Conservation (phyloP, 2,113 vertebrate genomes). For the Tricholaema leucomelas region DNA sequence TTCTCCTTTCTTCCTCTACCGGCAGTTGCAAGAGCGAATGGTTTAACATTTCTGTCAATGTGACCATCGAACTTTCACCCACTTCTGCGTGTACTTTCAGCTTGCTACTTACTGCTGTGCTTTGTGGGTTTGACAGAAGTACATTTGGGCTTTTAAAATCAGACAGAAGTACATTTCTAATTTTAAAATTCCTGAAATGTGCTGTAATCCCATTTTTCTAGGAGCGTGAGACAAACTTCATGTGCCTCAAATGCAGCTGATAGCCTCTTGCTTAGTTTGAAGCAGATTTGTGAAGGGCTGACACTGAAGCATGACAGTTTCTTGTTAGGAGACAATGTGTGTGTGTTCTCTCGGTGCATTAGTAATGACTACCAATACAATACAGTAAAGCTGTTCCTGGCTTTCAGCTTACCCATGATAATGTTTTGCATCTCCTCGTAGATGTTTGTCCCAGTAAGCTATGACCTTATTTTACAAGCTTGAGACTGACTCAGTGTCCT, state of each 20-base stretch:
- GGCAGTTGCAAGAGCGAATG: neutral
- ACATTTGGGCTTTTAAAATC: neutral
- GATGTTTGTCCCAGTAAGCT: neutral
- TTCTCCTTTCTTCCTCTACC: neutral
- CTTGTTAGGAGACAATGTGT: neutral
- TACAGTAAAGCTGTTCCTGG: neutral
- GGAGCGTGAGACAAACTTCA: neutral
- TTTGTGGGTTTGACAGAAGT: neutral
- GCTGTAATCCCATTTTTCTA: neutral
- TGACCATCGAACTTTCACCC: slow-evolving; percentile 55
- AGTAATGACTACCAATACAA: neutral
- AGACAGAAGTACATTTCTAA: neutral
- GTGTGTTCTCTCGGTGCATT: neutral
- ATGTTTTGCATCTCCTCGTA: neutral
- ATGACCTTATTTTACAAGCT: neutral
- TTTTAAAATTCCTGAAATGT: neutral
- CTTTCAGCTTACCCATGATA: neutral
- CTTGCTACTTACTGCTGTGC: slow-evolving; percentile 6
- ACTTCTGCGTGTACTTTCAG: slow-evolving; percentile 40
- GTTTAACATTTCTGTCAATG: slow-evolving; percentile 35
- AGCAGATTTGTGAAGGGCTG: neutral
- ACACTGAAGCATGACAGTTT: neutral
- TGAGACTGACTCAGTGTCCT: slow-evolving; percentile 5
- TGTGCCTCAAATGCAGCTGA: neutral
- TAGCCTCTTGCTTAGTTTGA: neutral